A percentile compares a stretch with the other conserved stretches of the same genome.
Conservation (phyloP, 2,888 invertebrate species). For the Chironomus riparius region DNA sequence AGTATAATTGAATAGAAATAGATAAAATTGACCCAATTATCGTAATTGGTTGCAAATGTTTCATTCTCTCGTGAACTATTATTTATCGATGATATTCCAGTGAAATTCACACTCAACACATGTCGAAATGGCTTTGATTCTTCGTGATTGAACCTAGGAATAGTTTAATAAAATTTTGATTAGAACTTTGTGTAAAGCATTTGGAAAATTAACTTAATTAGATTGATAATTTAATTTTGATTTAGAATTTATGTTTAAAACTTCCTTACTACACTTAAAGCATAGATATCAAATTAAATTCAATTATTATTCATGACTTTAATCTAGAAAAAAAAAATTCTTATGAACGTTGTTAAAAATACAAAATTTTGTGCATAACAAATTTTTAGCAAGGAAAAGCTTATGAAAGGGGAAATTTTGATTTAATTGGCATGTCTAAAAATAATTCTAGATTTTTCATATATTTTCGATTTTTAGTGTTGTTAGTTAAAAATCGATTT, state of each 20-base stretch:
- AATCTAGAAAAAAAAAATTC: no score
- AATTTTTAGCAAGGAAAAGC: no score
- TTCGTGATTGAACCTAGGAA: not conserved
- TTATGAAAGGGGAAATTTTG: no score
- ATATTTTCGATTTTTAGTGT: no score
- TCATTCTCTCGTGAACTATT: not conserved
- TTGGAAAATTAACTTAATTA: not conserved
- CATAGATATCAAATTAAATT: no score
- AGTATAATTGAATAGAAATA: slow-evolving; percentile 8
- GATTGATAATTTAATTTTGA: no score
- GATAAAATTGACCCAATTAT: slow-evolving; percentile 8
- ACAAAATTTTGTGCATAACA: no score
- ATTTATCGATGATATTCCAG: not conserved
- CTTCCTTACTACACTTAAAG: no score
- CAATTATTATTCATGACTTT: no score
- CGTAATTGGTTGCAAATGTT: not conserved
- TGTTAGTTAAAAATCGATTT: not conserved
- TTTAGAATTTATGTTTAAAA: no score
- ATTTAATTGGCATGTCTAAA: not conserved
- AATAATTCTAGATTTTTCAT: not conserved
- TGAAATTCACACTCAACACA: slow-evolving; percentile 6
- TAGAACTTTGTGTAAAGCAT: not conserved
- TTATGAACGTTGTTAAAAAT: no score
- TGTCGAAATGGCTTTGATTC: not conserved
- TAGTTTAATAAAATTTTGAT: no score